phyloP scores from a whole-genome alignment of 2,797 vertebrate species.

The Esox lucius region DNA sequence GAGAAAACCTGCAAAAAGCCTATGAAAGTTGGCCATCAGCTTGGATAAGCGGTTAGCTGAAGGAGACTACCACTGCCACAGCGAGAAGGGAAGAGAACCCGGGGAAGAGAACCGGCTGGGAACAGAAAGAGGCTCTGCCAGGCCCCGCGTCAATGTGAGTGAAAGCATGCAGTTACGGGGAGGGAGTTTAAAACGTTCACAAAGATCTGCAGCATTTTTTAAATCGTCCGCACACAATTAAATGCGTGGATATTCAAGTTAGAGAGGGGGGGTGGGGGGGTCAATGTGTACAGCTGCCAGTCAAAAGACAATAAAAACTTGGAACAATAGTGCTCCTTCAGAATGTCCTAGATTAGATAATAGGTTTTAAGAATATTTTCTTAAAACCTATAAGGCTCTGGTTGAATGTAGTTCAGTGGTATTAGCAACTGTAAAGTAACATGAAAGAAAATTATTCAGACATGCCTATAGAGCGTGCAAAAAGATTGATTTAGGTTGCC shows the following conservation, averaged over 20 bases:
- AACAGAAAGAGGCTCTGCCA: constrained; percentile 52
- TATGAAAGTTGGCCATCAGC: not conserved
- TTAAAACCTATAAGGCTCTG: no score
- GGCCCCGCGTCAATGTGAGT: constrained; percentile 67
- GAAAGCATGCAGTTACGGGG: constrained; percentile 14
- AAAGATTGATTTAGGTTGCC: not conserved
- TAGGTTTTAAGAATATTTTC: not conserved
- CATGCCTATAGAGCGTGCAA: not conserved
- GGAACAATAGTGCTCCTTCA: constrained; percentile 37
- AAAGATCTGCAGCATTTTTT: not conserved
- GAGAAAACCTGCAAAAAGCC: not conserved
- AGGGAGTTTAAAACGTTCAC: not conserved
- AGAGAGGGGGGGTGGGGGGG: not conserved
- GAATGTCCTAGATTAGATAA: not conserved
- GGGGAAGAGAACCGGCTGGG: constrained; percentile 44
- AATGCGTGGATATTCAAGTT: not conserved
- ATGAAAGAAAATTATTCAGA: not conserved
- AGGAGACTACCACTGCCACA: not conserved
- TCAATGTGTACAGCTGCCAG: constrained; percentile 21
- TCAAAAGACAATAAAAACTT: constrained; percentile 32
- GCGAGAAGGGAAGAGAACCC: constrained; percentile 18
- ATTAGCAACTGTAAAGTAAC: not conserved
- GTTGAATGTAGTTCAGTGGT: not conserved
- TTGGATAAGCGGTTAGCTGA: not conserved
- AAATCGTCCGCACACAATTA: not conserved